phyloP scores from a whole-genome alignment of 2,888 invertebrate species.

The Tetranychus piercei region DNA sequence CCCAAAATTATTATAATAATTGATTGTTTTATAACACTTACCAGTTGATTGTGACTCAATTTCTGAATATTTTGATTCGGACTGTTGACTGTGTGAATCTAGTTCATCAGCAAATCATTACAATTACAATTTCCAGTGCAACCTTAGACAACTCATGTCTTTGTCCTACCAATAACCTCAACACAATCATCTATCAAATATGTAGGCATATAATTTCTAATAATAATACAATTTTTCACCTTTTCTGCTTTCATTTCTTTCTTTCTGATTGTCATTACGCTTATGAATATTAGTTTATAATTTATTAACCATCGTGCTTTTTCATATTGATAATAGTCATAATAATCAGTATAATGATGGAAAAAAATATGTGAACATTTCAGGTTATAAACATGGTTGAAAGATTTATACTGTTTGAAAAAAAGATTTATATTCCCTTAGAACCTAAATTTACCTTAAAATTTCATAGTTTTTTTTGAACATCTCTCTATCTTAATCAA shows the following conservation, averaged over 20 bases:
- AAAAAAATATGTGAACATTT: not conserved
- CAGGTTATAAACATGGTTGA: not conserved
- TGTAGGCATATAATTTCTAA: too few species aligned
- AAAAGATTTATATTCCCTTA: not conserved
- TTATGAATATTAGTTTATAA: too few species aligned
- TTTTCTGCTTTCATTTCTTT: too few species aligned
- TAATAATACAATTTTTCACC: too few species aligned
- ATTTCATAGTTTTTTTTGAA: not conserved
- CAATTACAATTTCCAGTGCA: not conserved
- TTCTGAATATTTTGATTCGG: not conserved
- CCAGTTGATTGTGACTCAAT: too few species aligned
- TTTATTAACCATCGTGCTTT: too few species aligned
- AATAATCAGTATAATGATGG: not conserved
- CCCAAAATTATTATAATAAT: too few species aligned
- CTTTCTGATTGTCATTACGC: too few species aligned
- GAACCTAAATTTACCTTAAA: not conserved
- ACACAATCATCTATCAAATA: too few species aligned
- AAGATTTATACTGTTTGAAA: not conserved
- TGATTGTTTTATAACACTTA: too few species aligned
- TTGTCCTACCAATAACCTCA: not conserved
- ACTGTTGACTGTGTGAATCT: not conserved
- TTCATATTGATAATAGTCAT: not conserved
- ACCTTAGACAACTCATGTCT: not conserved
- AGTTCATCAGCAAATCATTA: not conserved
- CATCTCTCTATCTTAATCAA: not conserved